phyloP scores from a whole-genome alignment of 2,888 invertebrate genomes.

The Ophioninae sp. region DNA sequence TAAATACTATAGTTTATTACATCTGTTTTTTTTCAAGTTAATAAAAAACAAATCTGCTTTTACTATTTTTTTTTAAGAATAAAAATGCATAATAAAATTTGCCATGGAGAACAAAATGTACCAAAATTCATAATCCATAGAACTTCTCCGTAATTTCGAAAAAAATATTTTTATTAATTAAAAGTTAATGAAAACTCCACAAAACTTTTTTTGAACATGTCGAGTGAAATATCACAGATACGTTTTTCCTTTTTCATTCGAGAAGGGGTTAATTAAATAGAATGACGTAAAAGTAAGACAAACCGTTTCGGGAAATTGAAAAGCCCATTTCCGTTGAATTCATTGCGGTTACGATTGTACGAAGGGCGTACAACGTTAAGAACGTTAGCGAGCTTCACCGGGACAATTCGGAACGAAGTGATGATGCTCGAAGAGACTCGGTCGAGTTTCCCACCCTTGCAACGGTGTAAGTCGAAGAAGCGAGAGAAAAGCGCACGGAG shows the following conservation, averaged over 20 bases:
- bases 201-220: neutral
- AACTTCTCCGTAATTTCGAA: no score
- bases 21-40: no score
- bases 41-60: no score
- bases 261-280: neutral
- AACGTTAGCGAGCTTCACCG: constrained; percentile 50
- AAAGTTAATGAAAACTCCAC: no score
- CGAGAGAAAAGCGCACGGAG: constrained; percentile 30
- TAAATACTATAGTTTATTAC: no score
- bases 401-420: constrained; percentile 51
- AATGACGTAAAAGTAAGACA: neutral
- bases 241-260: neutral
- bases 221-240: neutral
- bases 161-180: no score
- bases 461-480: constrained; percentile 10
- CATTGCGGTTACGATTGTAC: neutral
- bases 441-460: constrained; percentile 64
- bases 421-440: constrained; percentile 42
- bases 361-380: neutral
- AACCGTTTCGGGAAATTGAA: neutral
- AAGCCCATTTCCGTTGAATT: neutral
- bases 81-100: no score
- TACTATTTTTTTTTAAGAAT: no score
- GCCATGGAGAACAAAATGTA: no score
- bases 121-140: no score